A percentile compares a stretch with the other conserved stretches of the same genome.
phyloP scores from a whole-genome alignment of 2,113 vertebrate genomes.

The Phylloscopus trochiloides region DNA sequence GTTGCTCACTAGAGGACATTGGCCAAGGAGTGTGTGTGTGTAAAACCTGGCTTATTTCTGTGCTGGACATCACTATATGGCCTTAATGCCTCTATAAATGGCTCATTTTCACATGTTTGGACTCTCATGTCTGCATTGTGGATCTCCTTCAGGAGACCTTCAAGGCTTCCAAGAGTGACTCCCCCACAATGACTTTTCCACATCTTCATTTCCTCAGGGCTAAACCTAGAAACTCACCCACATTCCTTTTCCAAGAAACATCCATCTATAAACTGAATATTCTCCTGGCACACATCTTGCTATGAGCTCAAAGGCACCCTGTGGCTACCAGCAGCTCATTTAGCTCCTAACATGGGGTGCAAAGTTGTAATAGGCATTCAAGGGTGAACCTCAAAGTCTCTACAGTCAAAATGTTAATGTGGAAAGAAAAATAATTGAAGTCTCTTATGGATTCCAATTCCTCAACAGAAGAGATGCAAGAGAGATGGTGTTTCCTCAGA shows the following conservation, averaged over 20 bases:
- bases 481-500: background rate
- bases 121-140: background rate
- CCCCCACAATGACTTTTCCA: background rate
- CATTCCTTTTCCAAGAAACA: background rate
- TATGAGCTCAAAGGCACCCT: background rate
- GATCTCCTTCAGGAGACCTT: background rate
- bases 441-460: background rate
- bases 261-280: background rate
- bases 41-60: background rate
- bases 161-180: background rate
- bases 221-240: background rate
- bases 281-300: background rate
- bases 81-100: background rate
- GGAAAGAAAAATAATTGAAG: background rate
- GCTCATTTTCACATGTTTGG: background rate
- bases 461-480: fast-evolving
- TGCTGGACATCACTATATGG: background rate
- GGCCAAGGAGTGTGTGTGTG: fast-evolving
- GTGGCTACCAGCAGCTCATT: background rate
- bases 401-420: background rate
- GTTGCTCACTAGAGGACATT: background rate
- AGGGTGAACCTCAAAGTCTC: background rate
- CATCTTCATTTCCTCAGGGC: background rate
- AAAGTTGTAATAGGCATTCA: background rate
- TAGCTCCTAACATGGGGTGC: background rate